Evolutionary conservation across 2,113 vertebrate genomes (phyloP).

Genomic region (Orthonyx spaldingii): DNA sequence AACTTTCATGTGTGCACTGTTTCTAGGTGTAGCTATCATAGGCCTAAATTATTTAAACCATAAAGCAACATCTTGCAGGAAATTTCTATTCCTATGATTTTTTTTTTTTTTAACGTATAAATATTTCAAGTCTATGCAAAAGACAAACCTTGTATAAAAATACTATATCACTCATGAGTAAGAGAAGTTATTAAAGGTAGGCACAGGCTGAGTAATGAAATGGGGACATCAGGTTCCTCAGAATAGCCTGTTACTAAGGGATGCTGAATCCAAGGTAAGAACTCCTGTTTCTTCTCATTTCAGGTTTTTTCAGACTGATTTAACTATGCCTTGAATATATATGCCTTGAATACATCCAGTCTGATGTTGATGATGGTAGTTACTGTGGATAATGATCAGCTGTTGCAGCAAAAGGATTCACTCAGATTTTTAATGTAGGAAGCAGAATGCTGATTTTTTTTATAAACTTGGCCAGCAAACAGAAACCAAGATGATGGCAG

Average conservation of each 20-base stretch:
- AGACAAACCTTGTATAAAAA: slow-evolving; percentile 25
- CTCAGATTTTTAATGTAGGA: not conserved
- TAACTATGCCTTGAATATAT: not conserved
- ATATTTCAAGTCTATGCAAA: slow-evolving; percentile 37
- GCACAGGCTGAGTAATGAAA: slow-evolving; percentile 4
- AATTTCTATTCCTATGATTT: not conserved
- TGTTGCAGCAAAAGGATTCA: not conserved
- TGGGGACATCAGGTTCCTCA: slow-evolving; percentile 12
- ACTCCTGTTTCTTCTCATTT: slow-evolving; percentile 7
- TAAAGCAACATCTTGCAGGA: slow-evolving; percentile 10
- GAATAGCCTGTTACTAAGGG: slow-evolving; percentile 31
- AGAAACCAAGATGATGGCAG: not conserved
- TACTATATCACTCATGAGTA: not conserved
- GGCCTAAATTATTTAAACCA: slow-evolving; percentile 39
- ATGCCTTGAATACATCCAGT: not conserved
- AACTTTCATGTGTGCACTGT: not conserved
- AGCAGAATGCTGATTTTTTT: not conserved
- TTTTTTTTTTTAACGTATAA: not conserved
- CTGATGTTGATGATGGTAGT: not conserved
- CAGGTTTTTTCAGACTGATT: slow-evolving; percentile 1
- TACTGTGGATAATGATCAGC: slow-evolving; percentile 14
- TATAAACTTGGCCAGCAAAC: not conserved
- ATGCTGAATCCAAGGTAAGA: slow-evolving; percentile 25
- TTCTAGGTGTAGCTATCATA: not conserved
- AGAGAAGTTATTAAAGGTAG: slow-evolving; percentile 30